These are phyloP conservation scores for Glyphotaelius pellucidus DNA, from an alignment of 2,888 invertebrate species.

Conservation along the genomic window DNA sequence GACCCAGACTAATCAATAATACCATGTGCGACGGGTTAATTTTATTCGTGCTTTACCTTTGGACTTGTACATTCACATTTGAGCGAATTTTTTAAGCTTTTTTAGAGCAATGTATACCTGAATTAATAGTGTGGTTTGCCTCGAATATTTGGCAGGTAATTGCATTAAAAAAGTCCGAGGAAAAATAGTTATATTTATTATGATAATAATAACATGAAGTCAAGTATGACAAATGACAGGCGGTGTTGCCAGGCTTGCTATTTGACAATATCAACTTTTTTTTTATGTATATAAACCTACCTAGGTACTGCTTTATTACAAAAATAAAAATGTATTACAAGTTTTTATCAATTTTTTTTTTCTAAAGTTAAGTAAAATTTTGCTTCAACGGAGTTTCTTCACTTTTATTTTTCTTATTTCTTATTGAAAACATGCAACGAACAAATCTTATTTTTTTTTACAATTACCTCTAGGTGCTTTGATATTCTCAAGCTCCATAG, in stretches of 20 bases:
- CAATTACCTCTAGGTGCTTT: neutral
- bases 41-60: neutral
- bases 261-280: neutral
- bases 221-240: slow-evolving; percentile 23
- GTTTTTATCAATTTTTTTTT: neutral
- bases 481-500: neutral
- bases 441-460: neutral
- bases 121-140: neutral
- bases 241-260: slow-evolving; percentile 14
- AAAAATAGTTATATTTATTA: neutral
- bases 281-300: no score
- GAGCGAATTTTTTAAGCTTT: slow-evolving; percentile 6
- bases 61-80: neutral
- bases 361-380: neutral
- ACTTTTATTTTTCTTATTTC: neutral
- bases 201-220: neutral
- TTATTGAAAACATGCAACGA: neutral
- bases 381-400: neutral
- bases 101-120: neutral
- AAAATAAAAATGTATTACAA: no score
- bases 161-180: neutral
- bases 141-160: neutral
- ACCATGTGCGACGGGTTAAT: neutral
- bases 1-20: slow-evolving; percentile 13
- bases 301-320: no score